Evolutionary conservation across 1,140 invertebrate species (phyloP), one percentile per base, ranked within the genome.

Genomic region (Notospermus geniculatus): DNA sequence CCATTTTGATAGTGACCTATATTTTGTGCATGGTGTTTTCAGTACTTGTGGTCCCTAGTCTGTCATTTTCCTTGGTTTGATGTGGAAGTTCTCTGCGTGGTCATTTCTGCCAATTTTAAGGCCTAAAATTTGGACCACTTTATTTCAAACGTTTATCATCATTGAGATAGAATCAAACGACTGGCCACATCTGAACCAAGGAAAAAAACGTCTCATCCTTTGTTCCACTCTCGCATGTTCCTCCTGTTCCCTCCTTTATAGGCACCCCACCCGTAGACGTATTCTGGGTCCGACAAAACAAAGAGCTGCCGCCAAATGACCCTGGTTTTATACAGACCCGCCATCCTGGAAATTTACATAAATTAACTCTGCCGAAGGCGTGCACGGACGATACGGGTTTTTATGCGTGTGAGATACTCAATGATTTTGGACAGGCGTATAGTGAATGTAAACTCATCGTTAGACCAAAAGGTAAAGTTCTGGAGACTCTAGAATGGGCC

Each of bases 351-450:
- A 93, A 95, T 77, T 90, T 91, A 60, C 91, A 96, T 81, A 92
- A 92, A 71, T 81, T 97, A 56, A 86, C 90, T 67, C 95, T 97
- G 63, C 89, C 91, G 7, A 92, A 95, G 79, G 92, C 95, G 73
- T 95, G 94, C 87, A 91, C 93, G 2, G 93, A 96, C 83, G 92
- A 95, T 81, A 84, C 87, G 74, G 95, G 95, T 52, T 91, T 90
- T 28, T 97, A 97, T 82, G 95, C 93, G 2, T 97, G 94, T 80
- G 93, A 97, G 82, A 93, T 93, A 46, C 96, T 96, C 83, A 96
- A 96, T 82, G 91, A 95, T 80, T 88, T 87, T 57, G 94, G 93
- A 62, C 93, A 97, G 83, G 91, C 91, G 58, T 79, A 82, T 61
- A 82, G 82, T 1, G 72, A 70, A 50, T 79, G 77, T 69, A 61